Evolutionary conservation across 2,888 invertebrate species (phyloP).

Genomic region (Drosophila quinaria): DNA sequence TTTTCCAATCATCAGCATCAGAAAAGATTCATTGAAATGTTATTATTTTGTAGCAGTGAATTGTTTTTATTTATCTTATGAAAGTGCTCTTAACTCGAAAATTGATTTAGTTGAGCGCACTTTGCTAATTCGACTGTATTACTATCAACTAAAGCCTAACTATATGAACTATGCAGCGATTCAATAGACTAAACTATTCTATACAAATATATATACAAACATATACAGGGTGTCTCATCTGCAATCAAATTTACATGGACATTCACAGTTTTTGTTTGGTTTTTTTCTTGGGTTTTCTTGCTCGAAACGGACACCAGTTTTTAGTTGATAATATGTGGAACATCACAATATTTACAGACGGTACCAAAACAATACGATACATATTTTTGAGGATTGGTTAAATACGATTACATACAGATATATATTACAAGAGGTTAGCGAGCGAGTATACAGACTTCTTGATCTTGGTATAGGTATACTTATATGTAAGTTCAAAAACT

Average conservation of each 20-base stretch:
- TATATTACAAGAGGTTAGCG: slow-evolving; percentile 63
- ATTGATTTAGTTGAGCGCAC: slow-evolving; percentile 34
- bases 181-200: slow-evolving; percentile 66
- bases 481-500: slow-evolving; percentile 16
- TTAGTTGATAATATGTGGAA: slow-evolving; percentile 37
- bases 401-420: slow-evolving; percentile 41
- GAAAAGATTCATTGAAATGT: slow-evolving; percentile 24
- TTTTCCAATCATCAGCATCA: slow-evolving; percentile 9
- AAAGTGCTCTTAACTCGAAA: slow-evolving; percentile 39
- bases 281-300: slow-evolving; percentile 7
- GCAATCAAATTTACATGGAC: slow-evolving; percentile 52
- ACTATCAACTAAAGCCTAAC: slow-evolving; percentile 71
- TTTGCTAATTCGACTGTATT: slow-evolving; percentile 25
- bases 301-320: slow-evolving; percentile 34
- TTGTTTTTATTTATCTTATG: slow-evolving; percentile 9
- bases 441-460: slow-evolving; percentile 33
- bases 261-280: slow-evolving; percentile 11
- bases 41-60: slow-evolving; percentile 18
- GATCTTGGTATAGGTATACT: slow-evolving; percentile 6
- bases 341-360: slow-evolving; percentile 75
- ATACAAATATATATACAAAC: slow-evolving; percentile 33
- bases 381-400: slow-evolving; percentile 26
- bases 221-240: slow-evolving; percentile 50
- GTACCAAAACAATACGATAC: slow-evolving; percentile 35
- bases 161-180: slow-evolving; percentile 52